Base-by-base conservation (phyloP, 92 coral and sea anemone genomes). In the Phenganax subtilis region DNA sequence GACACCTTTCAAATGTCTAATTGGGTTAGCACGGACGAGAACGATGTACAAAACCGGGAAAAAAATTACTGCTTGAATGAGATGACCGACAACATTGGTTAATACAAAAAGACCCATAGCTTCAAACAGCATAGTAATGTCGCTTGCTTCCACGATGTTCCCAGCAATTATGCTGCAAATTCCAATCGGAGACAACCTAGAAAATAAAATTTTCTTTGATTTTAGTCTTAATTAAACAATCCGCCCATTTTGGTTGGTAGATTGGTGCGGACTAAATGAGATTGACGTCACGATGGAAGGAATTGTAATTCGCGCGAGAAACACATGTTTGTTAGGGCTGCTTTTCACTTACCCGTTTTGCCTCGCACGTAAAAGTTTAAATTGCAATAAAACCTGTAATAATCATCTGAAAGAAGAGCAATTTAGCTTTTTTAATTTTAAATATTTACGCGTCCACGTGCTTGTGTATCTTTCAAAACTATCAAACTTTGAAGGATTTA, bases 91-190 rank as follows among this genome's bases (percentile, higher is more conserved):
- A 7, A 53, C 8, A 9, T 75, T 75, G 11, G 29, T n/a, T 27
- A 54, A 6, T 6, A 75, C 64, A n/a, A n/a, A 75, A 30, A 75
- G 29, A 27, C 80, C 80, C 63, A 75, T 54, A 30, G 27, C 80
- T 53, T 47, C 6, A 27, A 75, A 75, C 60, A 54, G 6, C 44
- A 25, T 3, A 2, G 11, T 9, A 10, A 75, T 55, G 6, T 75
- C 64, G 3, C 31, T 27, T 3, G 63, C 58, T 55, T 75, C 80
- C 28, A 27, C 64, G 64, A 75, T 53, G 31, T 54, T 75, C 25
- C 80, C 80, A 55, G 80, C 80, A 12, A 75, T 75, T 16, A 75
- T 14, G 31, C 80, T 75, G 8, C 8, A 56, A n/a, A 75, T 75
- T 11, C 80, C 80, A 25, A 75, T 10, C 25, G 80, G 80, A 10